These are phyloP conservation scores for Pygocentrus nattereri DNA, from an alignment of 2,797 vertebrate genomes.

Conservation along the genomic window DNA sequence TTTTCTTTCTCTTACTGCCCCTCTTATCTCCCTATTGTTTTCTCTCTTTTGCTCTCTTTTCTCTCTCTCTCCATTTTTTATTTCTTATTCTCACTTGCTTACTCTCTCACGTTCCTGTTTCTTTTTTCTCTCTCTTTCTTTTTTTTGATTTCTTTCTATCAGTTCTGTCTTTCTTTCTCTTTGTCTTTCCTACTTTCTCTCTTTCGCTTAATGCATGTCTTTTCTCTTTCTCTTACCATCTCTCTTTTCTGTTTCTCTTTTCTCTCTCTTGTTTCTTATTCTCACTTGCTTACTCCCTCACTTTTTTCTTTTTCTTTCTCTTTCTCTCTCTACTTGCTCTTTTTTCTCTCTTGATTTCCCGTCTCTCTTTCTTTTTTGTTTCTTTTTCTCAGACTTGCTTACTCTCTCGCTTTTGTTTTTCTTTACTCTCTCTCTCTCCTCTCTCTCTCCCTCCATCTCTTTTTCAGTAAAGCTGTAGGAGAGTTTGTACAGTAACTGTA, in stretches of 20 bases:
- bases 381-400: background rate
- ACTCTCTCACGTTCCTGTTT: background rate
- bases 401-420: background rate
- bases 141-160: background rate
- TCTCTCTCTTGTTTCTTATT: background rate
- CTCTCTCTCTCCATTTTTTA: no score
- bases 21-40: background rate
- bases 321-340: background rate
- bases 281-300: background rate
- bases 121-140: background rate
- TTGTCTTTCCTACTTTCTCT: background rate
- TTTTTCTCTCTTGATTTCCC: no score
- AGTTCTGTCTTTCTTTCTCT: background rate
- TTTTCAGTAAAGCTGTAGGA: conserved; percentile 25
- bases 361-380: background rate
- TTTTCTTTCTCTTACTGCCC: background rate
- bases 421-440: background rate
- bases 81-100: no score
- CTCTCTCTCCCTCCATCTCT: conserved; percentile 19
- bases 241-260: no score
- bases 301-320: background rate
- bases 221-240: background rate
- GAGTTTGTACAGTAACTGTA: conserved; percentile 54
- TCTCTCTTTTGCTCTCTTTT: background rate
- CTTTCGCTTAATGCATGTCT: background rate